These are phyloP conservation scores for Chiloscyllium punctatum DNA, from an alignment of 2,797 vertebrate genomes.

Conservation along the genomic window DNA sequence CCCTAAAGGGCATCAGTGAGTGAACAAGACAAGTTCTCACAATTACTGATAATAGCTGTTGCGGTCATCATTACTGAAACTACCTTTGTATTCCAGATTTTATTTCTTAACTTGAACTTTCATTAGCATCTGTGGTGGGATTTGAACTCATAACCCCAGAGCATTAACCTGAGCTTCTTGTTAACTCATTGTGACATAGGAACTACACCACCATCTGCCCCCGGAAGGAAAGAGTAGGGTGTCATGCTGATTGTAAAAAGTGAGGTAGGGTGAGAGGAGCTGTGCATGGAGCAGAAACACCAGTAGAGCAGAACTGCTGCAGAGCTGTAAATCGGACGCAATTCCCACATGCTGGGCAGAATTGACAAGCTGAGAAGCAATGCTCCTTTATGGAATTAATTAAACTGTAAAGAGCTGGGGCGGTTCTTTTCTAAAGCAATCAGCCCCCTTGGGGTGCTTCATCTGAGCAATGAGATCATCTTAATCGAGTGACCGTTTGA, in stretches of 20 bases:
- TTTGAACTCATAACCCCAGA: too few species aligned
- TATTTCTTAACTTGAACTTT: too few species aligned
- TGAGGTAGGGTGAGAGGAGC: neutral
- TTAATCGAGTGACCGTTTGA: slow-evolving; percentile 17
- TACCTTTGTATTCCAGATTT: too few species aligned
- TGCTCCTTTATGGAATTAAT: neutral
- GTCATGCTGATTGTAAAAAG: neutral
- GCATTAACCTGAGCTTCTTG: too few species aligned
- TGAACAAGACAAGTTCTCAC: too few species aligned
- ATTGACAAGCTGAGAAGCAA: neutral
- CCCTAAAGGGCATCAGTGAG: too few species aligned
- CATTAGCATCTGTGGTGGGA: too few species aligned
- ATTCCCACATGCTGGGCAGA: neutral
- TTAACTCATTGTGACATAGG: too few species aligned
- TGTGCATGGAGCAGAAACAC: neutral
- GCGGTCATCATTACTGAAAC: too few species aligned
- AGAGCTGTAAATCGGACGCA: neutral
- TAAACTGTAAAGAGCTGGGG: neutral
- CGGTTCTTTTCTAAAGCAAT: neutral
- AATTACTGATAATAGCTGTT: too few species aligned
- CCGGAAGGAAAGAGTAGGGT: too few species aligned
- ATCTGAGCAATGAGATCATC: neutral
- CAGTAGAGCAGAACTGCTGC: neutral
- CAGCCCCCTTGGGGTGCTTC: neutral
- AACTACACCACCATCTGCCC: too few species aligned